These are phyloP conservation scores for Paedocypris micromegethes DNA, from an alignment of 2,797 vertebrate genomes.

Conservation along the genomic window DNA sequence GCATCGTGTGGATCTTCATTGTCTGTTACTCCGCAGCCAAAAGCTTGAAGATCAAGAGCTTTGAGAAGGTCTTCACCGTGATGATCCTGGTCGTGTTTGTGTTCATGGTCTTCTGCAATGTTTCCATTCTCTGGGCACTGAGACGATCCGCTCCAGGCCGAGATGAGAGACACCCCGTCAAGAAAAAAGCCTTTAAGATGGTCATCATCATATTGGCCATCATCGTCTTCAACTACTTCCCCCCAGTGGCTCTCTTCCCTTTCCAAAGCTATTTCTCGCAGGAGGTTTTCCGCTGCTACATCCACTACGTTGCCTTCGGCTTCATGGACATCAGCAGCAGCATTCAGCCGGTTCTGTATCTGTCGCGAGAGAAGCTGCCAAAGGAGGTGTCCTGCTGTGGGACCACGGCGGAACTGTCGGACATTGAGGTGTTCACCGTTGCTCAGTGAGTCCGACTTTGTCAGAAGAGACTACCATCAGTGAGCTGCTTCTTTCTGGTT, in stretches of 20 bases:
- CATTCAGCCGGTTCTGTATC: slow-evolving; percentile 72
- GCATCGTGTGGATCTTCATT: slow-evolving; percentile 59
- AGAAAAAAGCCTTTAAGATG: slow-evolving; percentile 72
- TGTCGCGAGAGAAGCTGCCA: slow-evolving; percentile 60
- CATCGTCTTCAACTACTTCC: slow-evolving; percentile 72
- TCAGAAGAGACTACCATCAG: too few relatives aligned
- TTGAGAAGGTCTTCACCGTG: slow-evolving; percentile 61
- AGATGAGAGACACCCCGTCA: slow-evolving; percentile 71
- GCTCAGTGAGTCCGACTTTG: not conserved
- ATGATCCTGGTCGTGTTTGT: slow-evolving; percentile 63
- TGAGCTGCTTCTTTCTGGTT: too few relatives aligned
- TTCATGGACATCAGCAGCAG: slow-evolving; percentile 75
- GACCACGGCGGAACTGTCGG: not conserved
- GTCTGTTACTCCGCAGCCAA: slow-evolving; percentile 61
- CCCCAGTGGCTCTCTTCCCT: slow-evolving; percentile 68
- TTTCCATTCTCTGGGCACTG: slow-evolving; percentile 63
- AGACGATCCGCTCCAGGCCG: slow-evolving; percentile 54
- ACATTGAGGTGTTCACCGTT: not conserved
- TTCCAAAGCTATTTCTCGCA: slow-evolving; percentile 63
- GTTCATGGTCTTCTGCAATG: slow-evolving; percentile 74
- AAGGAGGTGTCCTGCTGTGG: slow-evolving; percentile 36
- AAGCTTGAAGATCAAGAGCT: slow-evolving; percentile 56
- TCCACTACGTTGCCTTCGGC: slow-evolving; percentile 66
- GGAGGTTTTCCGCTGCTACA: slow-evolving; percentile 62
- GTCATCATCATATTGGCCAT: slow-evolving; percentile 72